Evolutionary conservation across 2,888 invertebrate genomes (phyloP).

Genomic region (Idaea aversata): DNA sequence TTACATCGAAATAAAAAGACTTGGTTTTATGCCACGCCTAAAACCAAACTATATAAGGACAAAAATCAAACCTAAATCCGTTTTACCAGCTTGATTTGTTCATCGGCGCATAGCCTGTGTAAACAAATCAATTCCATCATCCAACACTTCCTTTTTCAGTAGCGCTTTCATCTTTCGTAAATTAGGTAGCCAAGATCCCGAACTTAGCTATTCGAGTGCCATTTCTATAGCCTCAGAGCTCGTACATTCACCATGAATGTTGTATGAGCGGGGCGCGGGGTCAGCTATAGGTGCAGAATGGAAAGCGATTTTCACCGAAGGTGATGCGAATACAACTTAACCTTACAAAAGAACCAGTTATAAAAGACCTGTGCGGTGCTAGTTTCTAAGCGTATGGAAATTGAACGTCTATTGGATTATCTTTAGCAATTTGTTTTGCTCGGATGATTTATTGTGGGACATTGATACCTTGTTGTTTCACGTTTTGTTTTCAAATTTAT

Average conservation of each 20-base stretch:
- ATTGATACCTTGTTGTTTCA: not conserved
- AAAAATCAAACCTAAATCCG: too few species aligned
- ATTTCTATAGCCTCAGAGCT: not conserved
- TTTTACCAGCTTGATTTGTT: not conserved
- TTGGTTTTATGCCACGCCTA: not conserved
- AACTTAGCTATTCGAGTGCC: not conserved
- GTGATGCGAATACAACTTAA: not conserved
- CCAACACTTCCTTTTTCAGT: not conserved
- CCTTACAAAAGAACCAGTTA: slow-evolving; percentile 1
- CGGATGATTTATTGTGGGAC: slow-evolving; percentile 1
- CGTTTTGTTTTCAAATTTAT: not conserved
- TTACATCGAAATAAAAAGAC: too few species aligned
- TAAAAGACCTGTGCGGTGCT: not conserved
- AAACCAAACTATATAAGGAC: too few species aligned
- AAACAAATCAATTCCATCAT: not conserved
- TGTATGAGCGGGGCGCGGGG: not conserved
- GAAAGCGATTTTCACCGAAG: slow-evolving; percentile 1
- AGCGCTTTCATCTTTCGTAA: not conserved
- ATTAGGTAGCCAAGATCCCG: not conserved
- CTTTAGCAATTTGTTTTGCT: slow-evolving; percentile 1
- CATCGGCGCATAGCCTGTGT: not conserved
- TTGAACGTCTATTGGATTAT: slow-evolving; percentile 1
- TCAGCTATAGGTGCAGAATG: not conserved
- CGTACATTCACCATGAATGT: slow-evolving; percentile 1
- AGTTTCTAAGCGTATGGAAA: slow-evolving; percentile 1